Base-by-base conservation (phyloP, 2,113 vertebrate species). In the Psilopsiagon aymara region DNA sequence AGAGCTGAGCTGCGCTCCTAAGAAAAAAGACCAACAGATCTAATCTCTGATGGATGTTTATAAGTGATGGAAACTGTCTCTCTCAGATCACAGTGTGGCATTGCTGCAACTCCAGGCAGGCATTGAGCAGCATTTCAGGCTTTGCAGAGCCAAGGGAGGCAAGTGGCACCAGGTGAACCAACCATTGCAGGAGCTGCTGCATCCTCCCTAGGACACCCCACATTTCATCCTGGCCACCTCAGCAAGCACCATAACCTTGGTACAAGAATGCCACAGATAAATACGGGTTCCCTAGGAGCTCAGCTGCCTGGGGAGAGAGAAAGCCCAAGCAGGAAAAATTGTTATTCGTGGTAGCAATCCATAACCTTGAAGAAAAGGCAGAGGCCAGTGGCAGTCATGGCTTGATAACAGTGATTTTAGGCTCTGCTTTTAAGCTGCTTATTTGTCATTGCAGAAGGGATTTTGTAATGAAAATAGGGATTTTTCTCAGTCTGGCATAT, bases 381-480 rank as follows among this genome's bases (percentile, higher is more conserved):
- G 55, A 47, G 55, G 62, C 78, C 74, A 69, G 67, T 2, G 1
- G 46, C 43, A 69, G 62, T 78, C 71, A 52, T 43, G 53, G 53
- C 53, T 89, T 74, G 55, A 82, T 69, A 74, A 82, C 53, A 86
- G 60, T 46, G 66, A 73, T 68, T 82, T 78, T 35, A 73, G 47
- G 37, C 41, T 86, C 81, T 63, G 13, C 63, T 82, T 90, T 78
- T 63, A 59, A 63, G 74, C 33, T 62, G 60, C 49, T 46, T 59
- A 64, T 86, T 92, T 74, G 41, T 59, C 62, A 35, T 39, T 0
- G 0, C 24, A 78, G 71, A 75, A 80, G 29, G 27, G 29, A 41
- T 57, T 86, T 86, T 82, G 29, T 33, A 23, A 55, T 31, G 8
- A 73, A 73, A 55, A 27, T 5, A 57, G 29, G 47, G 23, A 49